Evolutionary conservation across 2,113 vertebrate species (phyloP), one percentile per base, ranked within the genome.

Genomic region (Erpornis zantholeuca): DNA sequence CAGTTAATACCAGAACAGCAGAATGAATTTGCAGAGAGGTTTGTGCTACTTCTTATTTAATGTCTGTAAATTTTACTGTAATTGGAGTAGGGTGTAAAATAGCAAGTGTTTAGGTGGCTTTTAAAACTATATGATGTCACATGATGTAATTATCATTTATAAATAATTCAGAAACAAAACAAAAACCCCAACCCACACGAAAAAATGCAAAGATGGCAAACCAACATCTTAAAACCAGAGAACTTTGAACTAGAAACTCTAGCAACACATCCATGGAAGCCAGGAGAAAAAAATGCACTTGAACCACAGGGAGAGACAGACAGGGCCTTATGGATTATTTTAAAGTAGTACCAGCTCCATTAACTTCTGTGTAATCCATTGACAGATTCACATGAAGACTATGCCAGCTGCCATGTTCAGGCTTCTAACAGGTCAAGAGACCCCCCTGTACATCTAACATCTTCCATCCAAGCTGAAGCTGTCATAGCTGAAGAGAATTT

Each of bases 351-450:
- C 31, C 18, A 76, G 25, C 44, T 79, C n/a, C 76, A 2, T 40
- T 94, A 36, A 90, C 72, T 71, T 56, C 33, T 81, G 38, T 79
- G 44, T 92, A 54, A 79, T 94, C 79, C 28, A 14, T 84, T 57
- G 76, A 75, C 98, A 99, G 99, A 99, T 99, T 70, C 99, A 99
- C 97, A 99, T 99, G 99, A 99, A 99, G 98, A 99, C 99, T 3
- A 99, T 99, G 99, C 99, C 99, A 22, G 99, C 99, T 0, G 99
- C 99, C 95, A 99, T 99, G 99, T 99, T 99, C 98, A 98, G 99
- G 97, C 99, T 99, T 40, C 99, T 99, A n/a, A 99, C 99, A 1
- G 99, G 99, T 68, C 99, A 99, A 95, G 99, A 99, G 98, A 99
- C 99, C 10, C 99, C 99, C 1, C 98, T 99, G 72, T 99, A 99